These are phyloP conservation scores for Lucilia cuprina DNA, from an alignment of 1,140 invertebrate genomes.

Conservation along the genomic window DNA sequence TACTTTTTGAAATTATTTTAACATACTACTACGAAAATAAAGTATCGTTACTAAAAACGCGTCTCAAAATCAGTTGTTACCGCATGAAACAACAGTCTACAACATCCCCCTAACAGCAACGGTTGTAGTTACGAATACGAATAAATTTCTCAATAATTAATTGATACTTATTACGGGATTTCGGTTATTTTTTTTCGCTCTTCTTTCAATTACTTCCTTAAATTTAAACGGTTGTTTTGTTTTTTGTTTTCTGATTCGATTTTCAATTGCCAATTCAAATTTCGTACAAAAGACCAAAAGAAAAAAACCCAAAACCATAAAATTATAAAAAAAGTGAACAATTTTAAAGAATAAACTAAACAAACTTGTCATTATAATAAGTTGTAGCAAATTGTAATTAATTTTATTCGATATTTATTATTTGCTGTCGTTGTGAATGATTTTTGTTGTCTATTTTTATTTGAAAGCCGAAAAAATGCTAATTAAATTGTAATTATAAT, in stretches of 20 bases:
- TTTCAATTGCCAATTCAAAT: not conserved
- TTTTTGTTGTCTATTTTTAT: not conserved
- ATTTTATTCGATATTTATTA: not conserved
- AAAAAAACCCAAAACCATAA: too few species aligned
- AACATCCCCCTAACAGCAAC: not conserved
- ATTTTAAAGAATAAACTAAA: not conserved
- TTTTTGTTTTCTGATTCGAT: not conserved
- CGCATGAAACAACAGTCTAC: not conserved
- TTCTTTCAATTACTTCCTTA: too few species aligned
- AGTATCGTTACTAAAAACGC: conserved; percentile 14
- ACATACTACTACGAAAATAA: not conserved
- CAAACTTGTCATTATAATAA: not conserved
- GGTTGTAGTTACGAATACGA: not conserved
- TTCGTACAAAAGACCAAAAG: not conserved
- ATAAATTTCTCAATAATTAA: not conserved
- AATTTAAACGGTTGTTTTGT: not conserved
- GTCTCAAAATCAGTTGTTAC: conserved; percentile 11
- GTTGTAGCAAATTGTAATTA: not conserved
- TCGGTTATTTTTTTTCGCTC: too few species aligned
- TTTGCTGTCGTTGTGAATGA: not conserved
- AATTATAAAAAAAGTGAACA: not conserved
- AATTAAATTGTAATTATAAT: not conserved
- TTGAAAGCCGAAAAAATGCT: not conserved
- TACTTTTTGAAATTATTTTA: not conserved
- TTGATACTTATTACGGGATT: too few species aligned